phyloP scores from a whole-genome alignment of 2,888 invertebrate genomes.

The Spodoptera littoralis region DNA sequence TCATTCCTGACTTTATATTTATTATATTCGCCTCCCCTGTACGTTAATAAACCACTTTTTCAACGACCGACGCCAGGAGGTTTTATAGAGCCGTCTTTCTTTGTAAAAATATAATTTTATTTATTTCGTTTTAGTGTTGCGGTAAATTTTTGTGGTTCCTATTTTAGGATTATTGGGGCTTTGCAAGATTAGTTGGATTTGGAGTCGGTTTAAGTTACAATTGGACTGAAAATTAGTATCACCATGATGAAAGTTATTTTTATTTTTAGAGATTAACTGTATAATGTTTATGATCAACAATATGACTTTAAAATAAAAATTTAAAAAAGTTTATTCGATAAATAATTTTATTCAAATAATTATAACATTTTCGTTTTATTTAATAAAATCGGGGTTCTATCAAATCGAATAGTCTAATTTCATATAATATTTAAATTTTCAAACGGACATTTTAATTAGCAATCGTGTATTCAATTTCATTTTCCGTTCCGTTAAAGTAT shows the following conservation, averaged over 20 bases:
- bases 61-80: conserved; percentile 59
- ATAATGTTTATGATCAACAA: no score
- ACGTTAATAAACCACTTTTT: conserved; percentile 70
- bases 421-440: conserved; percentile 49
- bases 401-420: conserved; percentile 31
- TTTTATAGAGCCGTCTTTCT: conserved; percentile 56
- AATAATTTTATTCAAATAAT: no score
- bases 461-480: conserved; percentile 45
- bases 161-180: conserved; percentile 32
- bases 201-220: not conserved
- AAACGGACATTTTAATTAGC: conserved; percentile 62
- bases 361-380: not conserved
- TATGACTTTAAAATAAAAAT: no score
- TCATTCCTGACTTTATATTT: conserved; percentile 64
- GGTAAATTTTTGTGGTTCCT: conserved; percentile 43
- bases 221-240: no score
- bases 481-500: conserved; percentile 35
- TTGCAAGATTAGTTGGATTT: conserved; percentile 22
- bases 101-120: conserved; percentile 47
- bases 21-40: conserved; percentile 67
- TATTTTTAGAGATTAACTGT: no score
- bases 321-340: no score
- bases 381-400: conserved; percentile 21
- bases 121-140: conserved; percentile 52
- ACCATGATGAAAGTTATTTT: no score